A percentile compares a stretch with the other conserved stretches of the same genome.
Evolutionary conservation across 2,888 invertebrate genomes (phyloP).

Genomic region (Aethes cnicana): DNA sequence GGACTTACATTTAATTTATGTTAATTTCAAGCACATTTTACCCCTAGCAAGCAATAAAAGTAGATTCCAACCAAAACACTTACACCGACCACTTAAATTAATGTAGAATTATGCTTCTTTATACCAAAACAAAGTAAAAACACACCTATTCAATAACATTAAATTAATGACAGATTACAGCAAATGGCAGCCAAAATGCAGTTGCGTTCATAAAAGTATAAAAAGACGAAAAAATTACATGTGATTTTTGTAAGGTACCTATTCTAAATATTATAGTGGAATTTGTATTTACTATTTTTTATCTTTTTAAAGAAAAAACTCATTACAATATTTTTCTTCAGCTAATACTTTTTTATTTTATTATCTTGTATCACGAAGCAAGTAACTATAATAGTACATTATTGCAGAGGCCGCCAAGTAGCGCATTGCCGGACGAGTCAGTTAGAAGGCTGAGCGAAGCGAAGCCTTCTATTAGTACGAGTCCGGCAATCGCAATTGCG

Average conservation of each 20-base stretch:
- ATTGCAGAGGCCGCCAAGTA: too few relatives aligned
- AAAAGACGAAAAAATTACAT: neutral
- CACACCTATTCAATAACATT: conserved; percentile 71
- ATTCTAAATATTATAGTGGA: too few relatives aligned
- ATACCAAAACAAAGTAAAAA: conserved; percentile 38
- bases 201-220: conserved; percentile 38
- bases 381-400: too few relatives aligned
- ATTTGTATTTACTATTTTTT: too few relatives aligned
- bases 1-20: conserved; percentile 58
- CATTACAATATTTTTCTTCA: neutral
- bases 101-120: conserved; percentile 40
- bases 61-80: conserved; percentile 40
- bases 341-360: too few relatives aligned
- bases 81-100: conserved; percentile 41
- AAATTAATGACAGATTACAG: conserved; percentile 75
- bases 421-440: too few relatives aligned
- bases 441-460: too few relatives aligned
- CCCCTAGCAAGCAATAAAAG: conserved; percentile 36
- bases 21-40: conserved; percentile 50
- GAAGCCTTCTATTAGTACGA: too few relatives aligned
- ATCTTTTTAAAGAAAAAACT: too few relatives aligned
- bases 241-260: neutral
- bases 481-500: too few relatives aligned
- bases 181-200: conserved; percentile 52
- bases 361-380: too few relatives aligned